Base-by-base conservation (phyloP, 64 coral and sea anemone species). In the Exaiptasia diaphana region DNA sequence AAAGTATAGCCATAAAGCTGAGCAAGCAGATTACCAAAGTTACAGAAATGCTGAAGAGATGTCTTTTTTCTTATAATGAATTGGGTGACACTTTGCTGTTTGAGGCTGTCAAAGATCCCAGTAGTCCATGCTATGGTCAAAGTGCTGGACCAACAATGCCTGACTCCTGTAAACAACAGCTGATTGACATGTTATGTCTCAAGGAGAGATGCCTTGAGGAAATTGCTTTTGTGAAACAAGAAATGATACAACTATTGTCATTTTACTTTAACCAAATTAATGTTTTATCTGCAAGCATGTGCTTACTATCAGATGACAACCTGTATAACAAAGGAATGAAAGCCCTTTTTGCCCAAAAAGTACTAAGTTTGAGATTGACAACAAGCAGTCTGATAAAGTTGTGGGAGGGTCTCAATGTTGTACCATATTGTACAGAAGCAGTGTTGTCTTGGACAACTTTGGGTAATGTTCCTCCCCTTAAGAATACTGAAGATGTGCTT, bases 11-110 rank as follows among this genome's bases (percentile, higher is more conserved):
- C 12, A 81, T 89, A 2, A 89, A 89, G 38, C 55, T 89, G 8
- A 28, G 67, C n/a, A 89, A 81, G 21, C 86, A 89, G 68, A 81
- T 75, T 33, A 65, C 68, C 77, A 89, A 81, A 81, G 76, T 89
- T 3, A 59, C 55, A 5, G 4, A 59, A 27, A 8, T 26, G n/a
- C n/a, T 59, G 4, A 60, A 3, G 31, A 27, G 55, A 60, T 27
- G 12, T 27, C n/a, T 60, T 9, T 9, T 60, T 9, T 9, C 55
- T 4, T 60, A 60, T 27, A 60, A 27, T 73, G 38, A 73, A 44
- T 3, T 28, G 25, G 70, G 38, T 5, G 38, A 25, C 15, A 9
- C 41, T 2, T 49, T 73, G 70, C 13, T 0, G 14, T 73, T 73
- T 41, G 70, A 73, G 3, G 8, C 41, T 1, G 23, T 73, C 0